phyloP scores from a whole-genome alignment of 2,113 vertebrate genomes.

The Smithornis capensis region DNA sequence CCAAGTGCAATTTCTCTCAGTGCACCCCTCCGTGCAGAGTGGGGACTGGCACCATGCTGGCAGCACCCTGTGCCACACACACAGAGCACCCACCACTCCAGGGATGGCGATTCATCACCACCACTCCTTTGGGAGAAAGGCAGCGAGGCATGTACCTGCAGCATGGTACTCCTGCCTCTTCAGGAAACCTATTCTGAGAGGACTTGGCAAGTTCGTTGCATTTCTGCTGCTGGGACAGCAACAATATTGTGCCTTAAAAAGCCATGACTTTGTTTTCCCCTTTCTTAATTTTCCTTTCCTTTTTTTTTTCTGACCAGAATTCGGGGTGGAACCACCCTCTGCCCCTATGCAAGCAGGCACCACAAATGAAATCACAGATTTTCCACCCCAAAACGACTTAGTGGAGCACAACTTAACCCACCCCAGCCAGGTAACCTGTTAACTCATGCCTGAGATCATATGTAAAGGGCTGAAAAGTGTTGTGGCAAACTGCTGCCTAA shows the following conservation, averaged over 20 bases:
- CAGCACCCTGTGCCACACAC: not conserved
- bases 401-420: fast-evolving
- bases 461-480: not conserved
- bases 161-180: not conserved
- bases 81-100: not conserved
- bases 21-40: fast-evolving
- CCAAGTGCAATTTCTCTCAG: not conserved
- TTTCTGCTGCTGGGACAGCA: not conserved
- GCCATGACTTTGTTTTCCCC: not conserved
- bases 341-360: not conserved
- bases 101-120: not conserved
- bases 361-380: not conserved
- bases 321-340: not conserved
- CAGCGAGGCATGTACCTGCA: not conserved
- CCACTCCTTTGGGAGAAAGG: not conserved
- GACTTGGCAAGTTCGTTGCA: not conserved
- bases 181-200: not conserved
- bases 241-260: not conserved
- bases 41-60: no score
- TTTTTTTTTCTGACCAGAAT: not conserved
- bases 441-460: not conserved
- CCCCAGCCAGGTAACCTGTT: not conserved
- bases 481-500: not conserved
- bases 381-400: not conserved
- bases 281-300: not conserved